Evolutionary conservation across 2,113 vertebrate species (phyloP).

Genomic region (Pomatostomus ruficeps): DNA sequence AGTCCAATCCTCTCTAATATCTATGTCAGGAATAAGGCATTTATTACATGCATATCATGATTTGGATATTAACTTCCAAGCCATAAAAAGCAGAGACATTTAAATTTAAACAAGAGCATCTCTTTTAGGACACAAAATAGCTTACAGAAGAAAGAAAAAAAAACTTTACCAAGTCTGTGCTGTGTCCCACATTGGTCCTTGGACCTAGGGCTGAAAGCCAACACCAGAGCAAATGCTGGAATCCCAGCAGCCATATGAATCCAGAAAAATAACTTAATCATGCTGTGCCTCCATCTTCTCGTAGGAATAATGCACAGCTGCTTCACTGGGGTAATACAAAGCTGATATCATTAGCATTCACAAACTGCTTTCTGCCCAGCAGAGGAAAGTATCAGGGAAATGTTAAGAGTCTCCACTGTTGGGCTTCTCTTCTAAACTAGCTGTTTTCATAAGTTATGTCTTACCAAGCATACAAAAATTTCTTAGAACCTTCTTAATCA

Average conservation of each 20-base stretch:
- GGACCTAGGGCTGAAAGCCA: background rate
- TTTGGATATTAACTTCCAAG: background rate
- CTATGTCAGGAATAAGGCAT: background rate
- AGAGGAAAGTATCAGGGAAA: slow-evolving; percentile 22
- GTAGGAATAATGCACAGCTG: slow-evolving; percentile 1
- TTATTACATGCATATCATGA: background rate
- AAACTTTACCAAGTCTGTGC: background rate
- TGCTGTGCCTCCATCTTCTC: background rate
- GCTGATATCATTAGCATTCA: slow-evolving; percentile 46
- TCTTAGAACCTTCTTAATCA: slow-evolving; percentile 31
- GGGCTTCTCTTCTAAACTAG: background rate
- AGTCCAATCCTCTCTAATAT: background rate
- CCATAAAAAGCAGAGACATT: background rate
- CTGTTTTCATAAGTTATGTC: background rate
- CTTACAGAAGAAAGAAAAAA: background rate
- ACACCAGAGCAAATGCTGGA: background rate
- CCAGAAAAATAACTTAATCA: background rate
- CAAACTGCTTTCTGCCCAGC: slow-evolving; percentile 9
- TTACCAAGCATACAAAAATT: background rate
- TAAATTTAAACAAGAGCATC: background rate
- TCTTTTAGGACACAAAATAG: background rate
- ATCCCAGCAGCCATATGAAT: background rate
- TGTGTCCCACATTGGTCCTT: background rate
- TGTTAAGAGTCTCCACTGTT: background rate
- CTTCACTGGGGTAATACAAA: background rate